Conservation (phyloP, 2,113 vertebrate genomes). For the Serinus canaria region DNA sequence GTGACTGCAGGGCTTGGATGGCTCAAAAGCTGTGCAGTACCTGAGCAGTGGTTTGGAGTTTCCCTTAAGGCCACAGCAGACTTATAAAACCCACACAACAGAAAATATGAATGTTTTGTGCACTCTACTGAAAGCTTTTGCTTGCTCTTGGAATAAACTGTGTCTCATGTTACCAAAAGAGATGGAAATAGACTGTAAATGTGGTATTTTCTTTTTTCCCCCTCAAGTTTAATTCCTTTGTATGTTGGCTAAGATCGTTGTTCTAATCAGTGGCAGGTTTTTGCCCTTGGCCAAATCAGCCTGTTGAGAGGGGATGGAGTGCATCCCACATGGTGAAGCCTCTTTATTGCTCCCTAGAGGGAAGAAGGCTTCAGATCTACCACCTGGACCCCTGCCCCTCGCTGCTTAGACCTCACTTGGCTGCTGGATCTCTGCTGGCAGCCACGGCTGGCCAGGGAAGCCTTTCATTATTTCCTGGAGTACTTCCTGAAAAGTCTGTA, state of each 20-base stretch:
- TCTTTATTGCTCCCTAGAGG: background rate
- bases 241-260: background rate
- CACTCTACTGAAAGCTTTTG: background rate
- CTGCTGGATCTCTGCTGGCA: constrained; percentile 7
- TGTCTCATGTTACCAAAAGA: background rate
- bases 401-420: background rate
- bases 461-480: constrained; percentile 61
- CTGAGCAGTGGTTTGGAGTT: background rate
- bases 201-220: background rate
- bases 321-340: background rate
- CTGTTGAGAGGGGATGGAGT: background rate
- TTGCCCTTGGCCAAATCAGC: background rate
- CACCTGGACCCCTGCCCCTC: background rate
- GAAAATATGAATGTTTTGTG: background rate
- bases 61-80: background rate
- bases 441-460: background rate
- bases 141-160: background rate
- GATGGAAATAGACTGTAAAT: background rate
- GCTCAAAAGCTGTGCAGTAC: background rate
- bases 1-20: background rate
- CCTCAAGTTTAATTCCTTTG: background rate
- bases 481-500: constrained; percentile 36
- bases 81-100: background rate
- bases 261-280: background rate
- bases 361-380: background rate